These are phyloP conservation scores for Aegotheles bennettii DNA, from an alignment of 2,113 vertebrate genomes.

Conservation along the genomic window DNA sequence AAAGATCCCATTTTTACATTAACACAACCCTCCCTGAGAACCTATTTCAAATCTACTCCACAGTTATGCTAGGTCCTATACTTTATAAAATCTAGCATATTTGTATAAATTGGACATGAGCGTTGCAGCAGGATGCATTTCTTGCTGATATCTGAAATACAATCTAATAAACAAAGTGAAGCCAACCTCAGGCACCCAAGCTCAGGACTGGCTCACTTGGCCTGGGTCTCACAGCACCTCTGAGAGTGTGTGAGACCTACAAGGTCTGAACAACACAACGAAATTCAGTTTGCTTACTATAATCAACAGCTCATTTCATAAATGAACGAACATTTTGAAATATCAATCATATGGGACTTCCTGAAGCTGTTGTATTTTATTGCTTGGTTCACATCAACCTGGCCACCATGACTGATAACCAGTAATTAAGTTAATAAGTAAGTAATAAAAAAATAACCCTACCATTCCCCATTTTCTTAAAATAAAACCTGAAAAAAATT, in stretches of 20 bases:
- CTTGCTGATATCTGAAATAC: not conserved
- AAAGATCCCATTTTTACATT: not conserved
- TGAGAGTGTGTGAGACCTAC: accelerated
- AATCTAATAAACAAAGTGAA: not conserved
- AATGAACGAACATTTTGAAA: not conserved
- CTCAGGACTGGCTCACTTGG: not conserved
- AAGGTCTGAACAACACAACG: accelerated
- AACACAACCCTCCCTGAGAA: not conserved
- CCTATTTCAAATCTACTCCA: not conserved
- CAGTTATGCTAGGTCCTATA: not conserved
- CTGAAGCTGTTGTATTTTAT: not conserved
- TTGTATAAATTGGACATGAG: not conserved
- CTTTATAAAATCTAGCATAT: not conserved
- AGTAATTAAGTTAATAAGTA: not conserved
- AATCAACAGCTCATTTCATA: not conserved
- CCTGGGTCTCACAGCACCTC: not conserved
- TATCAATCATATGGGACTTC: not conserved
- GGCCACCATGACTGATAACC: not conserved
- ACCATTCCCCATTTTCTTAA: not conserved
- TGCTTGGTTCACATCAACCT: not conserved
- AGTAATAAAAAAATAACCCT: not conserved
- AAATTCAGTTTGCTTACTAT: not conserved
- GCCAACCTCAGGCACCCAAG: not conserved
- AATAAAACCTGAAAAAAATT: not conserved
- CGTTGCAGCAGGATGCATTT: not conserved